phyloP scores from a whole-genome alignment of 1,140 invertebrate species.

The Heliconius hermathena region DNA sequence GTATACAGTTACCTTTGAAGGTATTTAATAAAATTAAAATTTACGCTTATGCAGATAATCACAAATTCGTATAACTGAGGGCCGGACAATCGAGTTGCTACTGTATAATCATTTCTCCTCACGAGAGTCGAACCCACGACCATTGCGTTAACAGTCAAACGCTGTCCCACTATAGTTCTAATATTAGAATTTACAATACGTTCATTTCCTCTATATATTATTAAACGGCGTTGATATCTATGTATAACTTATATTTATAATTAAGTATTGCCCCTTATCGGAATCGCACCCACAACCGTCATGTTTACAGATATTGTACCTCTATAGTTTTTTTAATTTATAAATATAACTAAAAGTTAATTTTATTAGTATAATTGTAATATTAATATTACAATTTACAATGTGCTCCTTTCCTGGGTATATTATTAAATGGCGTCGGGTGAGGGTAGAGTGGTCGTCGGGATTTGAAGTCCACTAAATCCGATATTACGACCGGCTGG shows the following conservation, averaged over 20 bases:
- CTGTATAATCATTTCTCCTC: no score
- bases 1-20: no score
- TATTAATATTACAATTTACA: constrained; percentile 60
- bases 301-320: background rate
- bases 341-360: no score
- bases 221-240: constrained; percentile 43
- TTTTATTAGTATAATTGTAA: no score
- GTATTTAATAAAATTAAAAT: no score
- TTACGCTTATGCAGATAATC: no score
- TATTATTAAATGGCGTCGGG: constrained; percentile 51
- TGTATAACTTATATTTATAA: no score
- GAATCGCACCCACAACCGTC: background rate
- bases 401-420: constrained; percentile 65
- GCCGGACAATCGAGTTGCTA: no score
- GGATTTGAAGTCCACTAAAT: constrained; percentile 70
- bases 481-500: constrained; percentile 61
- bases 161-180: no score
- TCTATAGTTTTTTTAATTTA: background rate
- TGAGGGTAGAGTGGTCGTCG: constrained; percentile 57
- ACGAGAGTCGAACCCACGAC: no score
- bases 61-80: no score
- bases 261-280: background rate
- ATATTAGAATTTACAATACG: constrained; percentile 63
- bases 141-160: no score
- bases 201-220: constrained; percentile 61